Percentiles rank a stretch among this genome's conserved stretches.
These are phyloP conservation scores for Aspidoscelis tigris DNA, from an alignment of 2,113 vertebrate species.

Conservation along the genomic window DNA sequence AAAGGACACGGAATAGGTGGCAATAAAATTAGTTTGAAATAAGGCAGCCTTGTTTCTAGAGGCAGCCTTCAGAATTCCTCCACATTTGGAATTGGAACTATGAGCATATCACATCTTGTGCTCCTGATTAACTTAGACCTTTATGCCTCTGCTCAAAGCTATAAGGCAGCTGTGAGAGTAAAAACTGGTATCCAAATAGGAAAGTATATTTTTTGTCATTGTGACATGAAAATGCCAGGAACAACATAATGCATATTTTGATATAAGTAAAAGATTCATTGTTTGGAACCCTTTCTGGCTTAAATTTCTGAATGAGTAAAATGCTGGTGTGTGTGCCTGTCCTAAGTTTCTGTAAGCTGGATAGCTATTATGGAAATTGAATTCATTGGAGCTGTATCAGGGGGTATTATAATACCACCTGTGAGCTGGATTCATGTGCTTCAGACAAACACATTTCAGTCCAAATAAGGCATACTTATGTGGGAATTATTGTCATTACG, in stretches of 20 bases:
- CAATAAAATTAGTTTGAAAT: neutral
- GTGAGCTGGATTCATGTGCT: neutral
- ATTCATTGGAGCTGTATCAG: constrained; percentile 22
- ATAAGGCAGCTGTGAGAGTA: neutral
- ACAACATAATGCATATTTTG: constrained; percentile 29
- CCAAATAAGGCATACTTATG: no score
- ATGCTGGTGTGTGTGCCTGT: neutral
- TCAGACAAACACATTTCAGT: neutral
- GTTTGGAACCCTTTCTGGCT: constrained; percentile 14
- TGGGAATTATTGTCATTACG: neutral
- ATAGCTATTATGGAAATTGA: constrained; percentile 27
- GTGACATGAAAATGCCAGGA: constrained; percentile 5
- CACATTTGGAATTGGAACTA: neutral
- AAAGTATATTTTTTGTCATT: constrained; percentile 9
- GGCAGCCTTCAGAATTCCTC: neutral
- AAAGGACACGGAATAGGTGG: neutral
- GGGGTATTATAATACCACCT: constrained; percentile 14
- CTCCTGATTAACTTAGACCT: neutral
- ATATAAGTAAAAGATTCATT: constrained; percentile 23
- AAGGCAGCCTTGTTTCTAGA: neutral
- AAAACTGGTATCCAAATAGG: constrained; percentile 16
- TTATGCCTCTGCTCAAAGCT: neutral
- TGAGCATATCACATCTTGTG: neutral
- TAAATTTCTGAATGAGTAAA: constrained; percentile 18
- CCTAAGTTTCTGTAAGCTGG: constrained; percentile 13